These are phyloP conservation scores for Tangachromis dhanisi DNA, from an alignment of 2,113 vertebrate species.

Conservation along the genomic window DNA sequence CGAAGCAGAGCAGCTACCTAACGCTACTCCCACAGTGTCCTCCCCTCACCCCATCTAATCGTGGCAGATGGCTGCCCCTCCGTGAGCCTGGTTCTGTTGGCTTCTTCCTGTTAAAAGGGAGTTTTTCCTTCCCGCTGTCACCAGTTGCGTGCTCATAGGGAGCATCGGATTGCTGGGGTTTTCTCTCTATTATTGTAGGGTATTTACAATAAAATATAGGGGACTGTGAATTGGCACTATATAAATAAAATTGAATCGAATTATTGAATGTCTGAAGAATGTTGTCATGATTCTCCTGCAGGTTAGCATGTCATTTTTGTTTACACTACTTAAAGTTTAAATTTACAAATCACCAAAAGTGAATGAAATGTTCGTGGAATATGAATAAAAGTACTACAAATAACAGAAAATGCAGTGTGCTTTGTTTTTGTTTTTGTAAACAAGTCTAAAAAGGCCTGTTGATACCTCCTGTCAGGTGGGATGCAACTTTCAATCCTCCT, in stretches of 20 bases:
- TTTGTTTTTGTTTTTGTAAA: accelerated
- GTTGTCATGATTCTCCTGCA: background rate
- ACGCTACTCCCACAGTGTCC: background rate
- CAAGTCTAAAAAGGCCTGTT: background rate
- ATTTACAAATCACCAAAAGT: accelerated
- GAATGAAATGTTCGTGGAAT: background rate
- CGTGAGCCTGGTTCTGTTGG: background rate
- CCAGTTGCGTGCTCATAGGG: background rate
- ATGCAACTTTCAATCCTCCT: background rate
- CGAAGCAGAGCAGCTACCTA: background rate
- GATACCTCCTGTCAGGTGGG: background rate
- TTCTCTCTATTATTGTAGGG: accelerated
- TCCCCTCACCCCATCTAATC: background rate
- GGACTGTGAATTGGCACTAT: background rate
- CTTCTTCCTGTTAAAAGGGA: background rate
- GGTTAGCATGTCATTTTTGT: accelerated
- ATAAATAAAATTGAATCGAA: accelerated
- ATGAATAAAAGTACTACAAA: background rate
- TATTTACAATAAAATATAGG: background rate
- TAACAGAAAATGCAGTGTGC: background rate
- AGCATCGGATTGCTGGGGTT: background rate
- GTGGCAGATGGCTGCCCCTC: background rate
- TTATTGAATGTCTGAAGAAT: background rate
- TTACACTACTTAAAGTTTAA: background rate
- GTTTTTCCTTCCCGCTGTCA: background rate